Conservation (phyloP, 1,140 invertebrate species). For the Aradophagus sp. region DNA sequence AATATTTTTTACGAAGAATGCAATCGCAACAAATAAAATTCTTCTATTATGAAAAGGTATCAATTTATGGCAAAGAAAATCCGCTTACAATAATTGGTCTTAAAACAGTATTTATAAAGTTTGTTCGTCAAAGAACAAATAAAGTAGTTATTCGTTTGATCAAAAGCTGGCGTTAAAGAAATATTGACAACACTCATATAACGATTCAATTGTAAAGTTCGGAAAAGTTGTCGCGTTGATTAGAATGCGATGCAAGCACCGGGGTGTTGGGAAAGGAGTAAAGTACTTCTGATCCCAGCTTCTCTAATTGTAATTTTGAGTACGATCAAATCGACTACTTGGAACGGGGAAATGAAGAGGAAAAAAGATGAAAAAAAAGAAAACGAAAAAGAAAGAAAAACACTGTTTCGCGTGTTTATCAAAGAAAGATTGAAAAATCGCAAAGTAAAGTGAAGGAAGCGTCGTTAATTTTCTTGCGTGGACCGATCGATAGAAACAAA, state of each 20-base stretch:
- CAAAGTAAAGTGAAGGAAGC: conserved; percentile 42
- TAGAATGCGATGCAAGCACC: conserved; percentile 34
- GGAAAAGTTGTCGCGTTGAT: conserved; percentile 47
- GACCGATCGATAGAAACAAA: conserved; percentile 46
- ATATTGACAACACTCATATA: conserved; percentile 54
- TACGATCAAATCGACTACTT: conserved; percentile 53
- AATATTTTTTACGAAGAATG: no score
- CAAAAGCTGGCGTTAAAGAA: conserved; percentile 53
- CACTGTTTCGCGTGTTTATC: conserved; percentile 41
- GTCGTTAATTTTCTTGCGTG: conserved; percentile 51
- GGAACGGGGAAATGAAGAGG: neutral
- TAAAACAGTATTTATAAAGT: no score
- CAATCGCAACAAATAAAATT: no score
- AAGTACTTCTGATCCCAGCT: conserved; percentile 47
- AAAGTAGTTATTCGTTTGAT: conserved; percentile 67
- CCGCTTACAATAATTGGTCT: no score
- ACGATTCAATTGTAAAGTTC: conserved; percentile 59
- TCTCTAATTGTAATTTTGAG: conserved; percentile 46
- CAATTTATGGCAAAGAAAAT: no score
- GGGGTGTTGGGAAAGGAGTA: conserved; percentile 37
- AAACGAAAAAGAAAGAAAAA: conserved; percentile 17
- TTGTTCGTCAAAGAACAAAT: conserved; percentile 57
- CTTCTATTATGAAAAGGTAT: no score
- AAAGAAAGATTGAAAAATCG: conserved; percentile 32
- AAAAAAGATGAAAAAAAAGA: conserved; percentile 17